These are phyloP conservation scores for Hipposideros armiger DNA, from an alignment of 2,113 vertebrate genomes.

Conservation along the genomic window DNA sequence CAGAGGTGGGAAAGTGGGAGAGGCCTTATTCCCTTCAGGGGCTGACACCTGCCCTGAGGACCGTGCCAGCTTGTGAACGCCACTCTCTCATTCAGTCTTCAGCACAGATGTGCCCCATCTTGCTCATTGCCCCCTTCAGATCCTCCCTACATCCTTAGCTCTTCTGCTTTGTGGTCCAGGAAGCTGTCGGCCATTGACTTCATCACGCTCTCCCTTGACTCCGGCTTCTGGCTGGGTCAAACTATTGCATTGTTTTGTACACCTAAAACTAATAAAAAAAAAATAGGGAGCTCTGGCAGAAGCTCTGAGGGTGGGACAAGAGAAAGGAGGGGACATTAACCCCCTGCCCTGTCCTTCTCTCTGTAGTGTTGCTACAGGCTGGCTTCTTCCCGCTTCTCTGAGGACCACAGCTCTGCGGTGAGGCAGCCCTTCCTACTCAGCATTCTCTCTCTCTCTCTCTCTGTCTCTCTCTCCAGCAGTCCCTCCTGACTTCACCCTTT, in stretches of 20 bases:
- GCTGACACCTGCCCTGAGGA: background rate
- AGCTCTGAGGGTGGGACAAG: background rate
- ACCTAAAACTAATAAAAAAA: no score
- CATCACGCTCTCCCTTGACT: background rate
- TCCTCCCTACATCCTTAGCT: background rate
- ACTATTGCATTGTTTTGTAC: background rate
- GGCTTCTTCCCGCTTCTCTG: background rate
- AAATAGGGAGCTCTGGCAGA: background rate
- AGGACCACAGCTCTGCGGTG: no score
- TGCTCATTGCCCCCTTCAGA: rapidly evolving
- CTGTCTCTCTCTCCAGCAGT: background rate
- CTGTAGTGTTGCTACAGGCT: rapidly evolving
- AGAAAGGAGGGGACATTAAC: background rate
- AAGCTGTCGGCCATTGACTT: no score
- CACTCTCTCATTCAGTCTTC: rapidly evolving
- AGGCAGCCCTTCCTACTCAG: no score
- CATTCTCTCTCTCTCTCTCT: no score
- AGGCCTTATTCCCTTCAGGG: no score
- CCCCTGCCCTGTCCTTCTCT: background rate
- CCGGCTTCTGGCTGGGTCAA: no score
- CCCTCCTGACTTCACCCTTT: background rate
- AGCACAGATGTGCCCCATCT: background rate
- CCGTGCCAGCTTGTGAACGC: background rate
- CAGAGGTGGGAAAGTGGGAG: no score
- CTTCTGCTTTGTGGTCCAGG: background rate